A percentile compares a stretch with the other conserved stretches of the same genome.
Evolutionary conservation across 2,797 vertebrate species (phyloP).

Genomic region (Euphonia xanthogaster): DNA sequence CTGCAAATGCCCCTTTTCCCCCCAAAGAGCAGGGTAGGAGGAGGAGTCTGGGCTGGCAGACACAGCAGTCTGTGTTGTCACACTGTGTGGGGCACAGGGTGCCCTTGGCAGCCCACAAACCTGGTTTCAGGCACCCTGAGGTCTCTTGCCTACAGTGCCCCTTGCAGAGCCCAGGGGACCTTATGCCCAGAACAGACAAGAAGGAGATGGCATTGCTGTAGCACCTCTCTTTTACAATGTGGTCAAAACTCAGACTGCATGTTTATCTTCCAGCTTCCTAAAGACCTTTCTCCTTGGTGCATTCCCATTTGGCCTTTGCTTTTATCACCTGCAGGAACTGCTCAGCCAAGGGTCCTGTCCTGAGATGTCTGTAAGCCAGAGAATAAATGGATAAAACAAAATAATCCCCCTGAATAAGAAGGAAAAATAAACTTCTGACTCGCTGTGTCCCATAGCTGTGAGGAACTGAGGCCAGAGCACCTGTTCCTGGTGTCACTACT

Average conservation of each 20-base stretch:
- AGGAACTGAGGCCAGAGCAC: background rate
- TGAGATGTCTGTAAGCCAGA: accelerated
- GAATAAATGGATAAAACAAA: background rate
- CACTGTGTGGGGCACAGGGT: background rate
- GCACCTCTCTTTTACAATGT: background rate
- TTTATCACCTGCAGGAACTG: background rate
- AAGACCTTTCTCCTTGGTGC: background rate
- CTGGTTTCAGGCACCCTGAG: background rate
- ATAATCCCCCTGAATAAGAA: background rate
- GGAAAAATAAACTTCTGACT: background rate
- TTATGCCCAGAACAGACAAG: background rate
- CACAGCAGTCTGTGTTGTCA: background rate
- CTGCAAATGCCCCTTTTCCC: background rate
- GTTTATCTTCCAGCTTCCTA: background rate
- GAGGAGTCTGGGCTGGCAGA: background rate
- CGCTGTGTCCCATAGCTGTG: background rate
- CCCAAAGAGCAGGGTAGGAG: background rate
- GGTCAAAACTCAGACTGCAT: background rate
- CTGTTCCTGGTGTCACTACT: accelerated
- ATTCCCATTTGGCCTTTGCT: background rate
- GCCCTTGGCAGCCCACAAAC: background rate
- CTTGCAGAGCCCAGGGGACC: background rate
- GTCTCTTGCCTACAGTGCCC: background rate
- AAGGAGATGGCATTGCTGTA: background rate
- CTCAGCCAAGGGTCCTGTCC: background rate